These are phyloP conservation scores for Trachelipus rathkii DNA, from an alignment of 1,140 invertebrate genomes.

Conservation along the genomic window DNA sequence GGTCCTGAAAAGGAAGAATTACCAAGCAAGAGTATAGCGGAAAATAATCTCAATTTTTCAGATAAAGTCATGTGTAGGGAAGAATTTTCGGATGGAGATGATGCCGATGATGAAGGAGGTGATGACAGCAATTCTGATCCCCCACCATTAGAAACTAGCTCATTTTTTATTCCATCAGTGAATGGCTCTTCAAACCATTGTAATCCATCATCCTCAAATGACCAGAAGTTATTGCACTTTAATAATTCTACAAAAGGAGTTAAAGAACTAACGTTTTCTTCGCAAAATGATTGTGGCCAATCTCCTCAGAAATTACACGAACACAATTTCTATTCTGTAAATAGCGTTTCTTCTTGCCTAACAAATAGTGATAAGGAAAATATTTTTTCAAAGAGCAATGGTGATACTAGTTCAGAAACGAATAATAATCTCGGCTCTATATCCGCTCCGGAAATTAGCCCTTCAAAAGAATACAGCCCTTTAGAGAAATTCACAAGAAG, in stretches of 20 bases:
- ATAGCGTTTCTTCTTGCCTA: not conserved
- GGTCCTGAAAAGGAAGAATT: conserved; percentile 30
- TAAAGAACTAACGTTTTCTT: not conserved
- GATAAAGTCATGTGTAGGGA: conserved; percentile 33
- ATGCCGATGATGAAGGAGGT: conserved; percentile 39
- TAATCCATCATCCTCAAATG: not conserved
- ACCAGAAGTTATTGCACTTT: not conserved
- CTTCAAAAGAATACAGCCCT: conserved; percentile 39
- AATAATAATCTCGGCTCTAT: conserved; percentile 44
- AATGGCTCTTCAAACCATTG: not conserved
- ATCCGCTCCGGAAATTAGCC: conserved; percentile 45
- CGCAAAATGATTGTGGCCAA: not conserved
- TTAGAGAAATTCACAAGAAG: conserved; percentile 42
- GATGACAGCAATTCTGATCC: conserved; percentile 40
- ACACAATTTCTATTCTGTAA: not conserved
- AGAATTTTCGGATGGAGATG: conserved; percentile 28
- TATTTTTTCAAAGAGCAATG: not conserved
- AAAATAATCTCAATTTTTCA: conserved; percentile 33
- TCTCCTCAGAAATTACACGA: not conserved
- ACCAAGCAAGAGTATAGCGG: conserved; percentile 32
- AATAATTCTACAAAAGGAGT: not conserved
- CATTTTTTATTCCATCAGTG: not conserved
- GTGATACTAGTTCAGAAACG: not conserved
- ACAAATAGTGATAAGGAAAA: not conserved
- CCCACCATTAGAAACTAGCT: not conserved